Evolutionary conservation across 2,797 vertebrate species (phyloP).

Genomic region (Chiloscyllium punctatum): DNA sequence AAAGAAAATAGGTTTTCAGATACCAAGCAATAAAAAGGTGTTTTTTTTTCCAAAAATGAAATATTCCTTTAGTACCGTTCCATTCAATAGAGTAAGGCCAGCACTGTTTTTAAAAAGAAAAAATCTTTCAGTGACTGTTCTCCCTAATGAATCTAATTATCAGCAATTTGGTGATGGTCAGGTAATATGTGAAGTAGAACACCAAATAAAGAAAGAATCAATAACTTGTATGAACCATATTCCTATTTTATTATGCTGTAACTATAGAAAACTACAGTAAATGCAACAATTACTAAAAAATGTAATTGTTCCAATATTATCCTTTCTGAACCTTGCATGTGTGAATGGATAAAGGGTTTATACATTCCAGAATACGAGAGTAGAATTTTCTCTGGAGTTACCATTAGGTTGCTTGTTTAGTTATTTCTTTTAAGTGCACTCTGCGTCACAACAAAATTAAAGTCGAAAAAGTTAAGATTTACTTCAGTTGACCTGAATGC

Average conservation of each 20-base stretch:
- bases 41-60: background rate
- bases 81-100: background rate
- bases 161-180: background rate
- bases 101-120: background rate
- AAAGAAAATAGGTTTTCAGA: background rate
- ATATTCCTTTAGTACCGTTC: background rate
- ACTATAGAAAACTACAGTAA: background rate
- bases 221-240: background rate
- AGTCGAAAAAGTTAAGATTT: background rate
- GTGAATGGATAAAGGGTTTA: background rate
- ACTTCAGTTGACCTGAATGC: background rate
- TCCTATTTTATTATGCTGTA: conserved; percentile 20
- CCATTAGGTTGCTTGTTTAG: background rate
- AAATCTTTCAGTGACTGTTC: background rate
- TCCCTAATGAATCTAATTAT: background rate
- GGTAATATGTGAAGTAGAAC: background rate
- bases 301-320: background rate
- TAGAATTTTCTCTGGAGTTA: background rate
- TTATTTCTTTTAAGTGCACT: background rate
- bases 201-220: background rate
- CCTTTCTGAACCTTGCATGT: background rate
- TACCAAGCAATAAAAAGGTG: background rate
- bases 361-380: background rate
- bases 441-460: background rate
- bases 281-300: conserved; percentile 12